phyloP scores from a whole-genome alignment of 2,888 invertebrate genomes.

The Apamea anceps region DNA sequence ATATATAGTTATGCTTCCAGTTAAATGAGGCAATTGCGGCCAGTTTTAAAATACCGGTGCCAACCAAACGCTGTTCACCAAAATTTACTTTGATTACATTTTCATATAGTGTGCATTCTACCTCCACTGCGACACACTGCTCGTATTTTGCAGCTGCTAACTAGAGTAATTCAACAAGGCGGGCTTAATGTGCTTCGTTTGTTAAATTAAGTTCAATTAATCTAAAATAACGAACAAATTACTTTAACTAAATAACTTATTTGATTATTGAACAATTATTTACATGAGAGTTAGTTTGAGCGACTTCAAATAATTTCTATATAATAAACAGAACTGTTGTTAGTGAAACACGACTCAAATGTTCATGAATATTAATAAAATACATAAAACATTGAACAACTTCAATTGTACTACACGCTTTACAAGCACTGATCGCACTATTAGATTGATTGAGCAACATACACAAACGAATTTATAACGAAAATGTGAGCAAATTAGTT shows the following conservation, averaged over 20 bases:
- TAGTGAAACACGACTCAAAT: background rate
- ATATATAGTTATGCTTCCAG: background rate
- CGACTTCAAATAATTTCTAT: background rate
- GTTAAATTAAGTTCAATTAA: constrained; percentile 34
- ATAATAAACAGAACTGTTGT: background rate
- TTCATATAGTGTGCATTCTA: constrained; percentile 36
- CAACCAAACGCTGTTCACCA: constrained; percentile 12
- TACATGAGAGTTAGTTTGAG: background rate
- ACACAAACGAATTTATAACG: constrained; percentile 68
- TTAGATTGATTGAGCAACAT: constrained; percentile 32
- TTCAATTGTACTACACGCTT: background rate
- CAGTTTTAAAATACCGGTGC: constrained; percentile 10
- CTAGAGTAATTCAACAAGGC: constrained; percentile 10
- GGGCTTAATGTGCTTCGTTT: constrained; percentile 22
- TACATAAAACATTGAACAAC: background rate
- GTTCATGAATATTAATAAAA: background rate
- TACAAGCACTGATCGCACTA: constrained; percentile 1
- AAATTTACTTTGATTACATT: constrained; percentile 41
- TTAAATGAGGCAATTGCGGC: constrained; percentile 29
- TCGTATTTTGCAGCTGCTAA: constrained; percentile 47
- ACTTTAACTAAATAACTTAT: background rate
- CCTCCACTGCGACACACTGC: constrained; percentile 37
- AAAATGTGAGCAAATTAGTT: constrained; percentile 72
- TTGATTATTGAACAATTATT: background rate
- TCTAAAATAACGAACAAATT: constrained; percentile 4